Evolutionary conservation across 2,113 vertebrate genomes (phyloP).

Genomic region (Turdus rufiventris): DNA sequence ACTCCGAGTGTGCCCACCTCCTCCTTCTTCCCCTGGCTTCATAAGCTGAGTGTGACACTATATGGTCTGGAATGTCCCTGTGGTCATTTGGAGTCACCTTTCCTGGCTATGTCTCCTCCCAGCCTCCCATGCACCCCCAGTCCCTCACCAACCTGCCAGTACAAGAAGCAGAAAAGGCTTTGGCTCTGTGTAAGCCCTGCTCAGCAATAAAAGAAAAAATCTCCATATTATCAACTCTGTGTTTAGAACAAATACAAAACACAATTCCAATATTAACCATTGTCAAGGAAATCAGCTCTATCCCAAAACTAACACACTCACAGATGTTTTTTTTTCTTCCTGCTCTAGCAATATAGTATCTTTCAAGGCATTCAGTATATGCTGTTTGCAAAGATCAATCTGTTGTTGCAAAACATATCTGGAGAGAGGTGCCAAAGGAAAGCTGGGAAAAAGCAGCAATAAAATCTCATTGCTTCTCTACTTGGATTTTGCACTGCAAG

Average conservation of each 20-base stretch:
- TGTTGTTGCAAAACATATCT: background rate
- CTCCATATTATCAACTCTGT: background rate
- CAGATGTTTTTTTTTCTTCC: background rate
- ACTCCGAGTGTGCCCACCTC: fast-evolving
- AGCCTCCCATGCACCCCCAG: fast-evolving
- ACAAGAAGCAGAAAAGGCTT: background rate
- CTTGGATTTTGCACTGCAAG: background rate
- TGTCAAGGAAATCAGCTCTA: background rate
- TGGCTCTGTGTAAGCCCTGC: background rate
- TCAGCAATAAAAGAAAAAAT: background rate
- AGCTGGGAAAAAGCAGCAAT: background rate
- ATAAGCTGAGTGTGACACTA: background rate
- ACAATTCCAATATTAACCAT: background rate
- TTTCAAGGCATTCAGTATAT: background rate
- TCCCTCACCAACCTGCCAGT: background rate
- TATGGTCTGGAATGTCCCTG: background rate
- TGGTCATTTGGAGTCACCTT: background rate
- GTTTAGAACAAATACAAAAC: background rate
- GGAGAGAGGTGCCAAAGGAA: background rate
- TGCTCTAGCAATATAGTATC: background rate
- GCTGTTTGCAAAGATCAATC: background rate
- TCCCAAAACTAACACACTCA: background rate
- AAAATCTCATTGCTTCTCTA: background rate
- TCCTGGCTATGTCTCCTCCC: background rate
- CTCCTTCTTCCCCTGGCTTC: background rate